A percentile compares a stretch with the other conserved stretches of the same genome.
Conservation (phyloP, 2,113 vertebrate genomes). For the Chloropsis hardwickii region DNA sequence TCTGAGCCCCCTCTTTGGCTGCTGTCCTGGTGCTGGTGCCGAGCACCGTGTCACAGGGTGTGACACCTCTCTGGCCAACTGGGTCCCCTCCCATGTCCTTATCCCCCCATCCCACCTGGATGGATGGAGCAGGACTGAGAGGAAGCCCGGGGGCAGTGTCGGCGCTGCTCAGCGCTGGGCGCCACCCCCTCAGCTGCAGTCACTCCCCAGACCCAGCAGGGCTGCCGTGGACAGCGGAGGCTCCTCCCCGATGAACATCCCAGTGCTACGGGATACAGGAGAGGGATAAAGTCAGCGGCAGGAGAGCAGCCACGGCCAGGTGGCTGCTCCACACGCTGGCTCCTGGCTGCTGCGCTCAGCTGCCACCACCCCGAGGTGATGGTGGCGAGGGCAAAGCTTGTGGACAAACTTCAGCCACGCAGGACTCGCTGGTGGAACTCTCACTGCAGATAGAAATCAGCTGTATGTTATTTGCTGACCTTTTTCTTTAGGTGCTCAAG, state of each 20-base stretch:
- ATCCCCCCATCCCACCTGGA: background rate
- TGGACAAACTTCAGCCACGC: fast-evolving
- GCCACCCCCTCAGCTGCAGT: background rate
- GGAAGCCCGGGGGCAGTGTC: fast-evolving
- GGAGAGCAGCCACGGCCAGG: fast-evolving
- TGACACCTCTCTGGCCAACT: fast-evolving
- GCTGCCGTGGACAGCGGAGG: fast-evolving
- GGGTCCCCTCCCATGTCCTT: background rate
- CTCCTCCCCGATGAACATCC: fast-evolving
- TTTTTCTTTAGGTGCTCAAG: fast-evolving
- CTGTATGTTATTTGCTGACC: background rate
- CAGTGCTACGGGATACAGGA: fast-evolving
- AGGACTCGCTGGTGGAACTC: background rate
- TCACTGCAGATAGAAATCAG: background rate
- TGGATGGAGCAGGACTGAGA: background rate
- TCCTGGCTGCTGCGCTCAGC: background rate
- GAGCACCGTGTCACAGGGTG: fast-evolving
- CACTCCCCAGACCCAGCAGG: fast-evolving
- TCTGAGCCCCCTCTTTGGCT: background rate
- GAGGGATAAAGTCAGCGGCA: background rate
- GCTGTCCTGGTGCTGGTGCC: fast-evolving
- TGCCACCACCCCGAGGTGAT: background rate
- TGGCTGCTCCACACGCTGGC: fast-evolving
- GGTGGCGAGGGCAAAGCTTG: background rate
- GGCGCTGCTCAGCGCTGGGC: fast-evolving